phyloP scores from a whole-genome alignment of 1,140 invertebrate species.

The Megathymus violae region DNA sequence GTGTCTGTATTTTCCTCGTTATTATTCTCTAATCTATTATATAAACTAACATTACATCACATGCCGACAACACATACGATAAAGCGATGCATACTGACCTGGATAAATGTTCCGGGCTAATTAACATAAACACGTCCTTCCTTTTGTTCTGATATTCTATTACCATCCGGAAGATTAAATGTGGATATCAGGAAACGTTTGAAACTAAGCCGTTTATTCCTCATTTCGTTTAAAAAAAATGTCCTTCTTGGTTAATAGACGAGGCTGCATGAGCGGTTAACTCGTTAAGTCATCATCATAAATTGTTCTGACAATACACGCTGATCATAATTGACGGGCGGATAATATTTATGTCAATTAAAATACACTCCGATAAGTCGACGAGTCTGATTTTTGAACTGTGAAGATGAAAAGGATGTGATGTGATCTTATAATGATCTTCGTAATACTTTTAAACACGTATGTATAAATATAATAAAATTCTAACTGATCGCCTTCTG shows the following conservation, averaged over 20 bases:
- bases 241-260: slow-evolving; percentile 5
- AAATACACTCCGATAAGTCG: background rate
- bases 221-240: no score
- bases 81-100: slow-evolving; percentile 11
- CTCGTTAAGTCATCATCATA: slow-evolving; percentile 11
- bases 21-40: no score
- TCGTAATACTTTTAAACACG: no score
- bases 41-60: no score
- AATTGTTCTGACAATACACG: slow-evolving; percentile 14
- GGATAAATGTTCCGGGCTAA: background rate
- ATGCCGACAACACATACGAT: no score
- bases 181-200: slow-evolving; percentile 16
- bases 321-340: slow-evolving; percentile 6
- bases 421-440: background rate
- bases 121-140: slow-evolving; percentile 11
- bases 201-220: slow-evolving; percentile 5
- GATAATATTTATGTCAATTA: background rate
- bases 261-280: slow-evolving; percentile 11
- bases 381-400: background rate
- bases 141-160: slow-evolving; percentile 8
- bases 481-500: no score
- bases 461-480: no score
- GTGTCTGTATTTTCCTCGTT: no score
- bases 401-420: no score
- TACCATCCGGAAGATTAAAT: background rate